These are phyloP conservation scores for Dasyornis broadbenti DNA, from an alignment of 2,113 vertebrate species.

Conservation along the genomic window DNA sequence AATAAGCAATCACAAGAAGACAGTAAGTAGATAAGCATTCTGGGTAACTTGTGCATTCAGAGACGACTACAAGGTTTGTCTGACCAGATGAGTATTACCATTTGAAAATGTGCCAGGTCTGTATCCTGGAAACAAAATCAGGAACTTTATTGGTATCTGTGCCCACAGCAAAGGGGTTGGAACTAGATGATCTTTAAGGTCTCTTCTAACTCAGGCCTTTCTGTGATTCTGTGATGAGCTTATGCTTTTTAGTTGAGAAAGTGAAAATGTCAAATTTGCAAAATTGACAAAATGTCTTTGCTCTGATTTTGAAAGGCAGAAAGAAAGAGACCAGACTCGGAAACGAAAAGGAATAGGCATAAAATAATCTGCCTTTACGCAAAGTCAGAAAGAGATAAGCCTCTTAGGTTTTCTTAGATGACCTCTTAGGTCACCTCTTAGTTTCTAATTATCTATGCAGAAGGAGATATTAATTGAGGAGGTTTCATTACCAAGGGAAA, in stretches of 20 bases:
- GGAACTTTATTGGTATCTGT: not conserved
- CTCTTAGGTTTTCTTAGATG: not conserved
- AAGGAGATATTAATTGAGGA: not conserved
- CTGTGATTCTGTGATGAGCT: not conserved
- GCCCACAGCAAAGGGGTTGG: not conserved
- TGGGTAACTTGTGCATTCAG: not conserved
- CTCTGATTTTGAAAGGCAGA: not conserved
- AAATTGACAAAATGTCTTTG: not conserved
- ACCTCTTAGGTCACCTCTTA: not conserved
- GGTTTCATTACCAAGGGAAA: not conserved
- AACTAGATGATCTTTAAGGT: not conserved
- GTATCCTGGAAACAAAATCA: not conserved
- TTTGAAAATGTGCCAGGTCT: not conserved
- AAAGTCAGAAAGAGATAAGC: not conserved
- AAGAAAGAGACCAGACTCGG: not conserved
- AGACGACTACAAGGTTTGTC: not conserved
- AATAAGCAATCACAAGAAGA: not conserved
- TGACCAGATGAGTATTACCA: not conserved
- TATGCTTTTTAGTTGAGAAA: not conserved
- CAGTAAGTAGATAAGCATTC: not conserved
- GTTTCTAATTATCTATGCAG: not conserved
- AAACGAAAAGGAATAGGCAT: not conserved
- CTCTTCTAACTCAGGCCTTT: not conserved
- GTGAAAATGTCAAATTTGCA: not conserved
- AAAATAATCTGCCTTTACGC: not conserved